Evolutionary conservation across 2,888 invertebrate genomes (phyloP).

Genomic region (Papilio elwesi): DNA sequence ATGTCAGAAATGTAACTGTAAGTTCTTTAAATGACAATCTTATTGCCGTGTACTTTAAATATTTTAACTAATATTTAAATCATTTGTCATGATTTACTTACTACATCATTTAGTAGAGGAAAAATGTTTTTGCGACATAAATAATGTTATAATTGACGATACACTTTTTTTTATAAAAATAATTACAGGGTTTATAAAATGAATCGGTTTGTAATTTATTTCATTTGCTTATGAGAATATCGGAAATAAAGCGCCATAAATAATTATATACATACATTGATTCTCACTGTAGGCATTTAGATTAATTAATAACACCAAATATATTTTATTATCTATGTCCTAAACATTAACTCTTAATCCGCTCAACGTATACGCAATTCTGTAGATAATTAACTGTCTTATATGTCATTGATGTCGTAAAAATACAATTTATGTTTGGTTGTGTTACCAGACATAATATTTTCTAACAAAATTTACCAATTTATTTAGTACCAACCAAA

Average conservation of each 20-base stretch:
- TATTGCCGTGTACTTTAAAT: background rate
- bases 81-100: too few relatives aligned
- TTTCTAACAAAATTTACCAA: conserved; percentile 25
- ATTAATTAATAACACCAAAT: background rate
- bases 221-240: background rate
- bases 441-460: conserved; percentile 15
- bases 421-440: background rate
- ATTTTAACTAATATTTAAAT: background rate
- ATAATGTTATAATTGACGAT: background rate
- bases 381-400: background rate
- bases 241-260: background rate
- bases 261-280: background rate
- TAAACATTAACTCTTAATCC: background rate
- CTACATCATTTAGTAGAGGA: too few relatives aligned
- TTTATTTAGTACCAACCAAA: background rate
- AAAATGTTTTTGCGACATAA: background rate
- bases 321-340: background rate
- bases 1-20: background rate
- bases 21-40: background rate
- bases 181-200: background rate
- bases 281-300: background rate
- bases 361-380: conserved; percentile 6
- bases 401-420: background rate
- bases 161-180: background rate
- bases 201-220: background rate